Evolutionary conservation across 2,113 vertebrate species (phyloP), one percentile per base, ranked within the genome.

Genomic region (Pomatostomus ruficeps): DNA sequence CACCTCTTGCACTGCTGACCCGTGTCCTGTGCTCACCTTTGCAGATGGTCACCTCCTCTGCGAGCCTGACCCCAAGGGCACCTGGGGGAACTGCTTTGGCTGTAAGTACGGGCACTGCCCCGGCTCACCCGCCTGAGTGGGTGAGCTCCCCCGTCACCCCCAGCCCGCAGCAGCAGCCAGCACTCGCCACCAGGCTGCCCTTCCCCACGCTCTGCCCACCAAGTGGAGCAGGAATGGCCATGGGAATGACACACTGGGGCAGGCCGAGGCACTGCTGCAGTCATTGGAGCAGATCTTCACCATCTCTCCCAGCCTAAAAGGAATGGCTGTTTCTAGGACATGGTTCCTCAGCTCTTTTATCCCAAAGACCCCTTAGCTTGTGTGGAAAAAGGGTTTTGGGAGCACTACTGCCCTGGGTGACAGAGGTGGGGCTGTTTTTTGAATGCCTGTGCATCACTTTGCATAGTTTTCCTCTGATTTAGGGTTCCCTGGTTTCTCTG

Each of bases 41-140:
- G 91, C 89, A 99, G 98, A 99, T 76, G 98, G 98, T 14, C 98
- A 97, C 22, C 97, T 99, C 52, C 88, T 98, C 91, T 97, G 97
- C 29, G 98, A 98, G 81, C 97, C 97, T 65, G 98, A 97, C 77
- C 92, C 98, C 28, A 91, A 97, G 55, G 97, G 97, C 71, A 97
- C 97, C 88, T 99, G 98, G 98, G 98, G 93, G 88, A 98, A 98
- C 98, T 99, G 98, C 95, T 98, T 99, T 80, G 98, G 98, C 85
- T 99, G 98, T 99, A 95, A 98, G 98, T 98, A 96, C 6, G 1
- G 3, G 49, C 3, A 1, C 40, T 40, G 49, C 24, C 31, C 36
- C 29, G 51, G 22, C 62, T 52, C 62, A 45, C 12, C 17, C 2
- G 1, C 28, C 31, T 10, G 20, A 14, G 7, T 0, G 0, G 17